Evolutionary conservation across 2,797 vertebrate genomes (phyloP), one percentile per base, ranked within the genome.

Genomic region (Trichosurus vulpecula): DNA sequence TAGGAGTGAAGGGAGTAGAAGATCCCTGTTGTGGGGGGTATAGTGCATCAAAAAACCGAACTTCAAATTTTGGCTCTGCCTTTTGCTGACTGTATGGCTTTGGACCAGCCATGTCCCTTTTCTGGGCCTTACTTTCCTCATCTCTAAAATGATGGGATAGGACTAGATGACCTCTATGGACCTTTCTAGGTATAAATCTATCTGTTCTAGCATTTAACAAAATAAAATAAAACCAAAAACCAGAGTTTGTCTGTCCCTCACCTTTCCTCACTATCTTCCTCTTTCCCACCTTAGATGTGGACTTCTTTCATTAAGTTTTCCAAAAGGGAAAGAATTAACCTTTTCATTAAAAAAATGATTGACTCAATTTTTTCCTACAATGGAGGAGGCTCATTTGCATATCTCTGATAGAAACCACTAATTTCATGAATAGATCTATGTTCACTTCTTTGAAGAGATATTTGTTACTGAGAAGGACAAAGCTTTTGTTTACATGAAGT

Each of bases 391-490:
- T 93, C 53, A 53, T 54, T 90, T 81, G 55, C 41, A 51, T 54
- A 41, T 5, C 1, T 66, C 61, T 74, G 35, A 92, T 4, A 57
- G 51, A 97, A 90, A 53, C 3, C 41, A 5, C 54, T 95, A 57
- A 53, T 90, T 93, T 96, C 66, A 81, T 94, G 53, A 94, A 61
- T 74, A 90, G 22, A 56, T 52, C 12, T 4, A 89, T 81, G 91
- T 87, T 51, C 94, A 90, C 5, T 92, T 89, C 81, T 97, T 91
- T 92, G 19, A 96, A 54, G 31, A 94, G 41, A 92, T 92, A 81
- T 0, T 8, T 61, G 4, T 74, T 87, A 35, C 30, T 93, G 90
- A 93, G 9, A 89, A 93, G 51, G 2, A 56, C 5, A 35, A 27
- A 93, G 54, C 41, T 90, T 92, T 94, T 93, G 4, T 92, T 66